Percentiles rank a stretch among this genome's conserved stretches.
Evolutionary conservation across 2,888 invertebrate genomes (phyloP).

Genomic region (Athripsodes cinereus): DNA sequence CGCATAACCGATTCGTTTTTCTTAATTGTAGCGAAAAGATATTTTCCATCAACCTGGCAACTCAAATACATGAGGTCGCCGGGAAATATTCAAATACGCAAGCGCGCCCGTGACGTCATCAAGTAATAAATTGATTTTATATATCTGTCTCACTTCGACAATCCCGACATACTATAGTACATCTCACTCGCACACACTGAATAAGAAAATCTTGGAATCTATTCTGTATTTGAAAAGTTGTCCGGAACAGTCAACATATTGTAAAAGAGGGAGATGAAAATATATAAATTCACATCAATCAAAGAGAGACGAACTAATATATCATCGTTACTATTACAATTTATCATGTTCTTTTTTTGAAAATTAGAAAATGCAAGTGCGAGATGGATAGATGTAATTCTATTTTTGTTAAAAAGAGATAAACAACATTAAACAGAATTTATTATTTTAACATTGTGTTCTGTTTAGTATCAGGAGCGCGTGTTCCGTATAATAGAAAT

Average conservation of each 20-base stretch:
- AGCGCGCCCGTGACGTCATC: constrained; percentile 50
- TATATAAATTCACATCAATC: neutral
- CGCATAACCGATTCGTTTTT: too few relatives aligned
- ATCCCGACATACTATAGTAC: neutral
- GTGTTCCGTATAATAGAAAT: too few relatives aligned
- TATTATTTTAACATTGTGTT: too few relatives aligned
- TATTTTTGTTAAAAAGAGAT: neutral
- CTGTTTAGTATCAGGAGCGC: too few relatives aligned
- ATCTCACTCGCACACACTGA: constrained; percentile 9
- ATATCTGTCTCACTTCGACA: constrained; percentile 25
- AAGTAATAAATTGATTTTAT: constrained; percentile 52
- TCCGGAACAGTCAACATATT: neutral
- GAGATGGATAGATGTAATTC: neutral
- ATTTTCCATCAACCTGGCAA: constrained; percentile 32
- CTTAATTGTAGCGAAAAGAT: too few relatives aligned
- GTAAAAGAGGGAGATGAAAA: neutral
- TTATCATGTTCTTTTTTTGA: neutral
- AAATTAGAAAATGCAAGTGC: neutral
- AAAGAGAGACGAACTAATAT: too few relatives aligned
- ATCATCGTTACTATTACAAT: too few relatives aligned
- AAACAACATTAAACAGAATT: neutral
- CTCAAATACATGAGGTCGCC: constrained; percentile 34
- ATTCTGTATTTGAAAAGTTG: neutral
- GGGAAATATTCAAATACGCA: constrained; percentile 40
- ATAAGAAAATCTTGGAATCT: neutral